These are phyloP conservation scores for Sweltsa coloradensis DNA, from an alignment of 1,140 invertebrate species.

Conservation along the genomic window DNA sequence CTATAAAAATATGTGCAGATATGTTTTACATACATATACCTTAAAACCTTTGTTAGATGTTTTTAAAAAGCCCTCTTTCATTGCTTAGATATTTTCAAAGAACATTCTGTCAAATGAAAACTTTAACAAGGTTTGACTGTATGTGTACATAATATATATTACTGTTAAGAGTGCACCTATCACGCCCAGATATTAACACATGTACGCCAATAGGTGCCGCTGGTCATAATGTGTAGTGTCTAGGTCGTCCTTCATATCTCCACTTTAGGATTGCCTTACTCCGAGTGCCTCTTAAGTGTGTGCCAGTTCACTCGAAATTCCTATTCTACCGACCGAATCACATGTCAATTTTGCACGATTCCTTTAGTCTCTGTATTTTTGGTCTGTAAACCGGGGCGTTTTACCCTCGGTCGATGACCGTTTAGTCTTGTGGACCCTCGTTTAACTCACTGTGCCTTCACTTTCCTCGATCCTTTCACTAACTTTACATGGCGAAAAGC, in stretches of 20 bases:
- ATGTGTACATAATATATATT: constrained; percentile 1
- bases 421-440: constrained; percentile 7
- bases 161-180: too few species aligned
- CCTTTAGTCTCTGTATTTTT: constrained; percentile 9
- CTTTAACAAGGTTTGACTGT: neutral
- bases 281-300: constrained; percentile 12
- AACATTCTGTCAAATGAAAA: neutral
- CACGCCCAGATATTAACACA: too few species aligned
- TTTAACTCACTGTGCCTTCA: constrained; percentile 13
- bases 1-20: constrained; percentile 4
- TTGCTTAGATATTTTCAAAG: neutral
- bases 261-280: constrained; percentile 14
- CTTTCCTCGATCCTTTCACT: constrained; percentile 9
- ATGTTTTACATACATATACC: too few species aligned
- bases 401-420: neutral
- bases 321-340: constrained; percentile 10
- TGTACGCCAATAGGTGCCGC: too few species aligned
- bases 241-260: constrained; percentile 15
- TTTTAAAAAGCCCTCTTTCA: constrained; percentile 2
- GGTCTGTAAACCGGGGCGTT: constrained; percentile 5
- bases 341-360: constrained; percentile 8
- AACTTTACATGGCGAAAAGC: constrained; percentile 12
- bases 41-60: constrained; percentile 8
- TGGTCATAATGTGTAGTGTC: too few species aligned
- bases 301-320: constrained; percentile 11